A percentile compares a stretch with the other conserved stretches of the same genome.
These are phyloP conservation scores for Saguinus oedipus DNA, from an alignment of 2,797 vertebrate species.

Conservation along the genomic window DNA sequence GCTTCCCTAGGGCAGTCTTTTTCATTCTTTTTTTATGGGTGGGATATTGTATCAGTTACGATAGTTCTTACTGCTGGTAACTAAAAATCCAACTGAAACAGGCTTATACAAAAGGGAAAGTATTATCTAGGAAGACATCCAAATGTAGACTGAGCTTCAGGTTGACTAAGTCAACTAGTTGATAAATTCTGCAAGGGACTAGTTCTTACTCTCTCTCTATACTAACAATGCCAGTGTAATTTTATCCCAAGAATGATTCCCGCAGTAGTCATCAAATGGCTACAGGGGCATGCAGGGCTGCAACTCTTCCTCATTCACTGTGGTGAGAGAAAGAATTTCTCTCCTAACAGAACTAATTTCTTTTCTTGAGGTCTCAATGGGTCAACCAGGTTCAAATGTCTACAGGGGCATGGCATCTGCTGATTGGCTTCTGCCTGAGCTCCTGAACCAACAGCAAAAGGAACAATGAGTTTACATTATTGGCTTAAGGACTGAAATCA, in stretches of 20 bases:
- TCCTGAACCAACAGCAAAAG: neutral
- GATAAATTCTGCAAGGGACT: neutral
- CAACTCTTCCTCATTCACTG: neutral
- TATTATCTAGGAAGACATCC: neutral
- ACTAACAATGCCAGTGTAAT: neutral
- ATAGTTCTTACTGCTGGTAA: neutral
- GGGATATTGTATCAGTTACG: neutral
- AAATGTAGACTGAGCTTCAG: neutral
- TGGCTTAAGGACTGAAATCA: neutral
- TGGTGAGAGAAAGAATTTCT: neutral
- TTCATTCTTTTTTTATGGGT: neutral
- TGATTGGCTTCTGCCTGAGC: neutral
- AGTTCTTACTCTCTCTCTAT: neutral
- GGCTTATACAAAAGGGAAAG: neutral
- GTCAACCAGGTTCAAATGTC: neutral
- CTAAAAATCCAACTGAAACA: neutral
- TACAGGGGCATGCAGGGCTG: neutral
- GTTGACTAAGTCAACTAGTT: neutral
- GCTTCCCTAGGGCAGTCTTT: neutral
- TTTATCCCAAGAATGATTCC: neutral
- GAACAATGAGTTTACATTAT: neutral
- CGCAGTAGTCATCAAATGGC: neutral
- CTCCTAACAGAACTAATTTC: slow-evolving; percentile 2
- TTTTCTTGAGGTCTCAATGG: neutral
- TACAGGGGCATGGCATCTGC: neutral